These are phyloP conservation scores for Lepidurus apus DNA, from an alignment of 1,140 invertebrate genomes.

Conservation along the genomic window DNA sequence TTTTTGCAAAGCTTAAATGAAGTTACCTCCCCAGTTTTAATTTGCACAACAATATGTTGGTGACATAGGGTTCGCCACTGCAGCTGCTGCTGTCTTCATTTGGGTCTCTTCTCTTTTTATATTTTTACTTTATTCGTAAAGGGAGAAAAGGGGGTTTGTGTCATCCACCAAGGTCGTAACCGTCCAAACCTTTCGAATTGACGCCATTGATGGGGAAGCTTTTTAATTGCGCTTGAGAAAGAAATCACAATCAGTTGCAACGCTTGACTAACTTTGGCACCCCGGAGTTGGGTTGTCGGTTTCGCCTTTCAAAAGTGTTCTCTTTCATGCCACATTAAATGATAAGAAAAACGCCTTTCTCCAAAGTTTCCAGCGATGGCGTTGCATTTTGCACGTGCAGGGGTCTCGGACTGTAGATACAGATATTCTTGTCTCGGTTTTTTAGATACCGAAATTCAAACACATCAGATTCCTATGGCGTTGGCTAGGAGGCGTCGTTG, in stretches of 20 bases:
- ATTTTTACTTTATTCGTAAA: not conserved
- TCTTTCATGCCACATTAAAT: not conserved
- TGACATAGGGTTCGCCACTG: slow-evolving; percentile 1
- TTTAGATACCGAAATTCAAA: too few relatives aligned
- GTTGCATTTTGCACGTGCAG: too few relatives aligned
- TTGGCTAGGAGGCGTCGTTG: too few relatives aligned
- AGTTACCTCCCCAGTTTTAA: not conserved
- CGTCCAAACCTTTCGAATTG: not conserved
- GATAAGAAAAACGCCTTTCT: not conserved
- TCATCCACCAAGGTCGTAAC: not conserved
- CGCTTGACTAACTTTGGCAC: not conserved
- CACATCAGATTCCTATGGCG: too few relatives aligned
- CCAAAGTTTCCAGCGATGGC: too few relatives aligned
- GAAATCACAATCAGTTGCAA: slow-evolving; percentile 6
- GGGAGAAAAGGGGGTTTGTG: not conserved
- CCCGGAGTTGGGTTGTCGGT: not conserved
- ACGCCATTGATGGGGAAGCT: not conserved
- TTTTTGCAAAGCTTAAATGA: not conserved
- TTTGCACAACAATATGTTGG: slow-evolving; percentile 1
- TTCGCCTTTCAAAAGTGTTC: not conserved
- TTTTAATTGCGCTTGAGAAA: slow-evolving; percentile 15
- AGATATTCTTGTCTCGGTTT: too few relatives aligned
- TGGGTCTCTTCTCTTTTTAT: not conserved
- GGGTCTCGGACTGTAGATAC: too few relatives aligned
- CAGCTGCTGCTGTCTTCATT: not conserved